Conservation (phyloP, 2,113 vertebrate genomes). For the Actenoides lindsayi region DNA sequence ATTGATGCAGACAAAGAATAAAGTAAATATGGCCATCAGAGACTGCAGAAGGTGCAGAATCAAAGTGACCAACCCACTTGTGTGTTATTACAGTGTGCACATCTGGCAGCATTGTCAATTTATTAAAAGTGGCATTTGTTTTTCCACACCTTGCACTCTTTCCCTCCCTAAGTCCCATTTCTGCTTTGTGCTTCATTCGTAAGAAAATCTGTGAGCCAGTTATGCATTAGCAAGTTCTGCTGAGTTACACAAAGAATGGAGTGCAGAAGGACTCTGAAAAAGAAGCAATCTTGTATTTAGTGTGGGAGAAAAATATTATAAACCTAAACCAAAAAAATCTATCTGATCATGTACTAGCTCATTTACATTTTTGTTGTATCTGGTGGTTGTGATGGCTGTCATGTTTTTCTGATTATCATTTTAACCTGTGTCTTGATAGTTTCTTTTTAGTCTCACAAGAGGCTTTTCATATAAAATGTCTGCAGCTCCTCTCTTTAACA, state of each 20-base stretch:
- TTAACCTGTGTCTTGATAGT: not conserved
- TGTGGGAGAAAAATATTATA: not conserved
- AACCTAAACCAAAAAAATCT: not conserved
- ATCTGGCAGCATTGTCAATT: not conserved
- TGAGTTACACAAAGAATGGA: not conserved
- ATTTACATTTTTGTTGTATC: not conserved
- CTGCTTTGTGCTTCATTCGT: not conserved
- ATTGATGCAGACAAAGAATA: not conserved
- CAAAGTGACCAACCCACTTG: not conserved
- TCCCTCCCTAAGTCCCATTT: not conserved
- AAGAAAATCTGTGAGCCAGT: not conserved
- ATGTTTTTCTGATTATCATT: not conserved
- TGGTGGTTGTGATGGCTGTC: not conserved
- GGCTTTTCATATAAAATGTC: not conserved
- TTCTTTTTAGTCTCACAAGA: not conserved
- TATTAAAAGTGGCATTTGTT: not conserved
- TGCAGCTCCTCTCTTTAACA: not conserved
- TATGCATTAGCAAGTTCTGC: not conserved
- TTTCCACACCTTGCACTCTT: not conserved
- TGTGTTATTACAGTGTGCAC: not conserved
- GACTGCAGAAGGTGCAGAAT: not conserved
- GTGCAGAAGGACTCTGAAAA: not conserved
- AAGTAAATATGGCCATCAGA: not conserved
- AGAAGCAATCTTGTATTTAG: not conserved
- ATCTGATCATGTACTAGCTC: not conserved